These are phyloP conservation scores for Abscondita cerata DNA, from an alignment of 2,888 invertebrate species.

Conservation along the genomic window DNA sequence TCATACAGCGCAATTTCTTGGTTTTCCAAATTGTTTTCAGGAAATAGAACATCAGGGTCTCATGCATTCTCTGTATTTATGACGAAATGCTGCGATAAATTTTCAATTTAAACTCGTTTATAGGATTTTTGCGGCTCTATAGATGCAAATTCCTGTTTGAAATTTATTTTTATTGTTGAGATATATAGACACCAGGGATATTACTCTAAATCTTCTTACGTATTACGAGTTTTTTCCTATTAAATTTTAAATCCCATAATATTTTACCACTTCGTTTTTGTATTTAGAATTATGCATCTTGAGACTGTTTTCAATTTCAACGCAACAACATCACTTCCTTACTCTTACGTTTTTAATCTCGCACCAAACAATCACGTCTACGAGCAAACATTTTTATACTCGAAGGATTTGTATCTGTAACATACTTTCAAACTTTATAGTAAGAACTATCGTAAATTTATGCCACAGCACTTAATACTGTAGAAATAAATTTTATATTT, in stretches of 20 bases:
- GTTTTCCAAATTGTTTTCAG: conserved; percentile 35
- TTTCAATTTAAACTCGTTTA: conserved; percentile 35
- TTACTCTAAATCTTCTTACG: conserved; percentile 33
- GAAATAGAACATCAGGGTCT: conserved; percentile 34
- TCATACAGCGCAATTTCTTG: conserved; percentile 30
- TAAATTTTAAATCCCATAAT: conserved; percentile 28
- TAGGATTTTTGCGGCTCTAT: conserved; percentile 35
- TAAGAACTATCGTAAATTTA: too few relatives aligned
- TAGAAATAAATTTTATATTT: too few relatives aligned
- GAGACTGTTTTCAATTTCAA: too few relatives aligned
- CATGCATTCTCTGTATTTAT: conserved; percentile 33
- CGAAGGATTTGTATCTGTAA: too few relatives aligned
- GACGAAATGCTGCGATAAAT: conserved; percentile 34
- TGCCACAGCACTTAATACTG: too few relatives aligned
- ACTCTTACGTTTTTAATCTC: too few relatives aligned
- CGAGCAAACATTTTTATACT: too few relatives aligned
- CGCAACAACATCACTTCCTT: too few relatives aligned
- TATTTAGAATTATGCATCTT: not conserved
- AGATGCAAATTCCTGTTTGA: conserved; percentile 35
- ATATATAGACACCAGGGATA: conserved; percentile 31
- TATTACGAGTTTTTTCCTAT: conserved; percentile 32
- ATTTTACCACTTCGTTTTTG: conserved; percentile 20
- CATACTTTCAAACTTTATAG: too few relatives aligned
- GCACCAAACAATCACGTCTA: too few relatives aligned
- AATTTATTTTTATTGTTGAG: conserved; percentile 35